phyloP scores from a whole-genome alignment of 2,888 invertebrate genomes.

The Hylaea fasciaria region DNA sequence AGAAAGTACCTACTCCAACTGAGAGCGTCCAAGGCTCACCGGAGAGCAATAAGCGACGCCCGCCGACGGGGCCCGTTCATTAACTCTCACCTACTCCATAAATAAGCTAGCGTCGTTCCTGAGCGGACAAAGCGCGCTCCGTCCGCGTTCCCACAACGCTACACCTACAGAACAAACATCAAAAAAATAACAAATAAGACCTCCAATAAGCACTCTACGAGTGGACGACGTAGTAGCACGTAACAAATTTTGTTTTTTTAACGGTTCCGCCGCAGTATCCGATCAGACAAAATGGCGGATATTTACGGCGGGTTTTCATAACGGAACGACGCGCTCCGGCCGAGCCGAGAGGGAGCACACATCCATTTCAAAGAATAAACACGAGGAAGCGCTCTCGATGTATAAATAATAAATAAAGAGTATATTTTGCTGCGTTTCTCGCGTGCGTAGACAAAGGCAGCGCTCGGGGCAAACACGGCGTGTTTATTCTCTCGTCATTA shows the following conservation, averaged over 20 bases:
- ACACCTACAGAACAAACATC: slow-evolving; percentile 57
- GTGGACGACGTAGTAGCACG: slow-evolving; percentile 57
- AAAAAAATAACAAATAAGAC: slow-evolving; percentile 64
- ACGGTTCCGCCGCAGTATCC: slow-evolving; percentile 60
- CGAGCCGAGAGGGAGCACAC: slow-evolving; percentile 62
- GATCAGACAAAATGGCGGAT: slow-evolving; percentile 66
- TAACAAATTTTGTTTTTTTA: slow-evolving; percentile 66
- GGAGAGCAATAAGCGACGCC: slow-evolving; percentile 81
- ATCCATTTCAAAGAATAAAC: slow-evolving; percentile 82
- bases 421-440: slow-evolving; percentile 75
- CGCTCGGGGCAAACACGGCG: slow-evolving; percentile 69
- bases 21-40: slow-evolving; percentile 77
- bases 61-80: slow-evolving; percentile 74
- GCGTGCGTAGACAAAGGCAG: slow-evolving; percentile 77
- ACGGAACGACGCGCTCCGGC: slow-evolving; percentile 54
- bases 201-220: slow-evolving; percentile 56
- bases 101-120: slow-evolving; percentile 65
- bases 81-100: slow-evolving; percentile 75
- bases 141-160: slow-evolving; percentile 58
- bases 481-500: slow-evolving; percentile 83
- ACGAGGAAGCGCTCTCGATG: slow-evolving; percentile 77
- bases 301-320: slow-evolving; percentile 60
- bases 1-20: slow-evolving; percentile 79
- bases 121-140: slow-evolving; percentile 57
- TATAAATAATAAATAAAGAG: slow-evolving; percentile 82